A percentile compares a stretch with the other conserved stretches of the same genome.
Conservation (phyloP, 2,888 invertebrate genomes). For the Macropis europaea region DNA sequence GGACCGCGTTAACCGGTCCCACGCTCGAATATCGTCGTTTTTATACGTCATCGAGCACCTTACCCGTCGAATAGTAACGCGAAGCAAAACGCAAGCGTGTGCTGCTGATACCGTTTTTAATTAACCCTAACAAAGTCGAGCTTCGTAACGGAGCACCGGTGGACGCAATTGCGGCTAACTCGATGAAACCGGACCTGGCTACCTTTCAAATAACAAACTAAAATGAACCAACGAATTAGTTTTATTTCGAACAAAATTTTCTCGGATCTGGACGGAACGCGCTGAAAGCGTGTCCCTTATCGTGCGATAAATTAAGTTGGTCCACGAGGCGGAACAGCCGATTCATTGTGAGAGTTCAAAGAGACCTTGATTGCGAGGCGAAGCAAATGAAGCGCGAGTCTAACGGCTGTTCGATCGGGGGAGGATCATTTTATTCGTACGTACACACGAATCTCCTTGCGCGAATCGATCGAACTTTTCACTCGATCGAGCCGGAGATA, state of each 20-base stretch:
- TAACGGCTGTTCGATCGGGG: neutral
- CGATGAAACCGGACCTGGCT: neutral
- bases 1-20: conserved; percentile 34
- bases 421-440: neutral
- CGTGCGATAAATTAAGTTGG: neutral
- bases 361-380: conserved; percentile 7
- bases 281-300: too few species aligned
- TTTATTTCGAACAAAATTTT: too few species aligned
- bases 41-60: neutral
- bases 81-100: too few species aligned
- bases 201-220: too few species aligned
- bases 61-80: too few species aligned
- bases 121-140: too few species aligned
- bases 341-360: neutral
- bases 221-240: too few species aligned
- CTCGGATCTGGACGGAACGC: too few species aligned
- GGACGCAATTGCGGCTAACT: neutral
- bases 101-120: too few species aligned
- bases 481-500: neutral
- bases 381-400: neutral
- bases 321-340: neutral
- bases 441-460: neutral
- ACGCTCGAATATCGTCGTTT: conserved; percentile 21
- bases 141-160: too few species aligned
- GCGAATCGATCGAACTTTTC: neutral